Evolutionary conservation across 2,113 vertebrate species (phyloP), one percentile per base, ranked within the genome.

Genomic region (Coracopsis vasa): DNA sequence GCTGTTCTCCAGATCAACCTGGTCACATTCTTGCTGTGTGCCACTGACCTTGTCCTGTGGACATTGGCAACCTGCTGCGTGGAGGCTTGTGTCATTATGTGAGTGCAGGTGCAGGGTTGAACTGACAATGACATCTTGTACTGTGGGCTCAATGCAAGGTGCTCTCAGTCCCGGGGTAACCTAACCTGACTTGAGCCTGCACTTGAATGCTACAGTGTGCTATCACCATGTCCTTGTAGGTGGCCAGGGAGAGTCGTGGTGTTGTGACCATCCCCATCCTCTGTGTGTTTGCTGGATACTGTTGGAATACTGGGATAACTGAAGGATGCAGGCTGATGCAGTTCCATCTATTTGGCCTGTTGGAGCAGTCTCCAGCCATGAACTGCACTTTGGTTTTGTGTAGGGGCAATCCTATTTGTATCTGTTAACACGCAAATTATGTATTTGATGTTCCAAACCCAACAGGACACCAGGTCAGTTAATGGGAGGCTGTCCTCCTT

Each of bases 401-500:
- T 72, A 56, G 42, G 27, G 13, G 2, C 31, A 50, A 6, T 80
- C 42, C 11, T 70, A 7, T 33, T 41, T 45, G 15, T 66, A 58
- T 39, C 18, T 90, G 37, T 90, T 90, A 77, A 78, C 7, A 4
- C 74, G 10, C 10, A 12, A 10, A 17, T 50, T 60, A 23, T 70
- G 8, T 82, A 41, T 66, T 50, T 70, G 48, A 58, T 94, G 12
- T 86, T 96, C 94, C 88, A 82, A 94, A 96, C 53, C 31, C 48
- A 42, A 12, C 75, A 99, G 99, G 95, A 96, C 97, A 31, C 88
- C 97, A 48, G 98, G 96, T 15, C 99, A 99, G 91, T 94, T 91
- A 44, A 92, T 98, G 24, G 99, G 99, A 93, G 98, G 98, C 53
- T 98, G 98, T 97, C 99, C 99, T 90, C 98, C 99, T 79, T 74